Evolutionary conservation across 2,888 invertebrate species (phyloP), one percentile per base, ranked within the genome.

Genomic region (Synanthedon tipuliformis): DNA sequence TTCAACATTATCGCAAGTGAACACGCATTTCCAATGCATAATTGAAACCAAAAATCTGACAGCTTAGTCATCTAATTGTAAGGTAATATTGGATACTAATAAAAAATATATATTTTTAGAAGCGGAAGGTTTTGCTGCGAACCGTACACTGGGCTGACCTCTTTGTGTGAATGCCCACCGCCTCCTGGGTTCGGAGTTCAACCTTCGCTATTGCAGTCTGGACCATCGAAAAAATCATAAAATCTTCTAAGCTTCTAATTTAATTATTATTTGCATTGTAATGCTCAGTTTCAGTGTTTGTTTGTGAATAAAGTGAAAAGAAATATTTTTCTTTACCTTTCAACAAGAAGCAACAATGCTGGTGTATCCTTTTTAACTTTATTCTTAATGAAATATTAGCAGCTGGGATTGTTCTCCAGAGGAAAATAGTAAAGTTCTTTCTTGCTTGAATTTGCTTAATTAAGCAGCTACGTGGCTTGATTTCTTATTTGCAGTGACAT

Each of bases 111-210:
- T 23, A 23, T 23, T 23, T 49, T 63, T 61, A 84, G 85, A 56
- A 79, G 66, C 52, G 83, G 81, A 40, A 73, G 85, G 57, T 78
- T 59, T 53, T 64, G 69, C 2, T 58, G 69, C 13, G 85, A 85
- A 54, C 85, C 85, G 4, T 52, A 61, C 16, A 60, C 63, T 51
- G 79, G 78, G 0, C 54, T 63, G 48, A 78, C 78, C 0, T 65
- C 61, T 4, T 60, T 86, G 2, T 53, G 61, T 2, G 52, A 54
- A 4, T 41, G 52, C 27, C 81, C 80, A 0, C 78, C 78, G 0
- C 56, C 57, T 0, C 81, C 83, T 2, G 82, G 82, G 0, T 71
- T 58, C 54, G 64, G 73, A 3, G 0, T 84, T 1, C 84, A 83
- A 56, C 13, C 56, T 50, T 61, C 60, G 3, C 54, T 75, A 13